These are phyloP conservation scores for Dascillus cervinus DNA, from an alignment of 2,888 invertebrate genomes.

Conservation along the genomic window DNA sequence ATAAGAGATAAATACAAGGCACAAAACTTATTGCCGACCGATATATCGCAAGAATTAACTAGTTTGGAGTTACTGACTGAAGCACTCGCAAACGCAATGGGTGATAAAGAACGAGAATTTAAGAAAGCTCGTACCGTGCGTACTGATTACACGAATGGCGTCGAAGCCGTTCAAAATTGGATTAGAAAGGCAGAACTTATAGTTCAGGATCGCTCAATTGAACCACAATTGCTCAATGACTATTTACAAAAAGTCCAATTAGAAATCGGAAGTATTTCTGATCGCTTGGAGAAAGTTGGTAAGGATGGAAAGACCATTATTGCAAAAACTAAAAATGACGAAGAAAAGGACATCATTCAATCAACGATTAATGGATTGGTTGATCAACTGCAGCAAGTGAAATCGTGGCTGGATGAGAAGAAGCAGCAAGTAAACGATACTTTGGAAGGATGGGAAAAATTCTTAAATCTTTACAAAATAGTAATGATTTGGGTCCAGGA, in stretches of 20 bases:
- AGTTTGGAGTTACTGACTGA: conserved; percentile 76
- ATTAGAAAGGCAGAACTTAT: conserved; percentile 75
- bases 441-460: conserved; percentile 81
- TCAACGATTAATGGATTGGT: conserved; percentile 67
- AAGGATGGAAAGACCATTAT: conserved; percentile 72
- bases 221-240: conserved; percentile 72
- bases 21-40: conserved; percentile 60
- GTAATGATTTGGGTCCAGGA: conserved; percentile 80
- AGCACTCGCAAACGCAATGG: conserved; percentile 71
- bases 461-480: conserved; percentile 72
- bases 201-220: conserved; percentile 70
- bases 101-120: conserved; percentile 80
- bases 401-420: conserved; percentile 73
- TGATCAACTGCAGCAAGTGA: conserved; percentile 72
- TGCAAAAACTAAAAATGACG: conserved; percentile 70
- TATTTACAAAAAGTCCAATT: conserved; percentile 67
- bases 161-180: conserved; percentile 78
- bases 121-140: conserved; percentile 78
- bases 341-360: conserved; percentile 67
- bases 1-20: conserved; percentile 56
- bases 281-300: conserved; percentile 69
- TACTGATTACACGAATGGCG: conserved; percentile 70
- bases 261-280: conserved; percentile 63
- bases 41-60: conserved; percentile 73
- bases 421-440: conserved; percentile 79